Percentiles rank a stretch among this genome's conserved stretches.
Conservation (phyloP, 1,140 invertebrate genomes). For the Nasonia giraulti region DNA sequence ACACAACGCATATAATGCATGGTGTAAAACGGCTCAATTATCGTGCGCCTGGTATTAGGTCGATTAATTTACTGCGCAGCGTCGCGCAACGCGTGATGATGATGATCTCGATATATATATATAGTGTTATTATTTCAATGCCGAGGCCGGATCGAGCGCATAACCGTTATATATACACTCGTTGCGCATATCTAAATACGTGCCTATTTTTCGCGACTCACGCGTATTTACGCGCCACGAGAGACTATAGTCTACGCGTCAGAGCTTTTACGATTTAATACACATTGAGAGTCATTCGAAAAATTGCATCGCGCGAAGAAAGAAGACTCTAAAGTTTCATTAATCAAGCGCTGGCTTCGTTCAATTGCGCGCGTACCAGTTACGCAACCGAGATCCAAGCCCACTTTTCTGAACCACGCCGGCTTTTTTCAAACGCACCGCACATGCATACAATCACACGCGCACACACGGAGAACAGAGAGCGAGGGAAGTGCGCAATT, state of each 20-base stretch:
- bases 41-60: background rate
- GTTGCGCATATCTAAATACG: background rate
- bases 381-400: background rate
- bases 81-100: background rate
- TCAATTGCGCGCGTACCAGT: background rate
- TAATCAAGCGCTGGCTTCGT: background rate
- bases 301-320: background rate
- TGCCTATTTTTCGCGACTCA: background rate
- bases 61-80: slow-evolving; percentile 10
- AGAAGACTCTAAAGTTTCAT: background rate
- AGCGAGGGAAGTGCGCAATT: slow-evolving; percentile 30
- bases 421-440: background rate
- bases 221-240: no score
- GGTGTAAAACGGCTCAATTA: background rate
- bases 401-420: background rate
- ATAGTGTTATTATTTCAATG: background rate
- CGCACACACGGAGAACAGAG: background rate
- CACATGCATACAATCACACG: background rate
- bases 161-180: no score
- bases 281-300: no score
- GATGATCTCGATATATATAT: background rate
- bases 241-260: no score
- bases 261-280: no score
- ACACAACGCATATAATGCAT: background rate
- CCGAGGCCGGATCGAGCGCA: background rate